Conservation (phyloP, 2,888 invertebrate species). For the Pseudococcus longispinus region DNA sequence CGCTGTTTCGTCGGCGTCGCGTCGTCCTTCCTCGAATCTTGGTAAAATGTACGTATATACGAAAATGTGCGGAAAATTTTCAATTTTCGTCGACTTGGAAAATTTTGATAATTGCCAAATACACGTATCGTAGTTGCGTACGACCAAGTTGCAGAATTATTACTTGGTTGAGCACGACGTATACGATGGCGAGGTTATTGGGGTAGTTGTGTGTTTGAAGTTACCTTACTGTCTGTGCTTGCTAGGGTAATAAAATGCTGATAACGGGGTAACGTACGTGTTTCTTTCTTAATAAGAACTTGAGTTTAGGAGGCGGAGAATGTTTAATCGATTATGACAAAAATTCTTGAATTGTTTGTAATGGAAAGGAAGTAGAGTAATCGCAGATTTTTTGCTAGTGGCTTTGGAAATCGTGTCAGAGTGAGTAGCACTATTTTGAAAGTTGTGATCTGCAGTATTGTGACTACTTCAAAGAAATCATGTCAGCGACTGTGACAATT, state of each 20-base stretch:
- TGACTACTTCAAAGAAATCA: too few relatives aligned
- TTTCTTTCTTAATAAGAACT: background rate
- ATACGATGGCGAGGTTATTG: background rate
- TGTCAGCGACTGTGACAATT: too few relatives aligned
- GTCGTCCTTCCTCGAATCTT: background rate
- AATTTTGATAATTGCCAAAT: conserved; percentile 1
- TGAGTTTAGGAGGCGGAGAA: too few relatives aligned
- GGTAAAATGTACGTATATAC: background rate
- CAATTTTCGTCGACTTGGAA: background rate
- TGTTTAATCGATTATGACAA: too few relatives aligned
- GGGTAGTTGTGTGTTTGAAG: background rate
- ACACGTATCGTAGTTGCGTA: background rate
- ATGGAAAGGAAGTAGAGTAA: too few relatives aligned
- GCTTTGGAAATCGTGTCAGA: too few relatives aligned
- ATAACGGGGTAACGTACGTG: background rate
- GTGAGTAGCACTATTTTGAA: too few relatives aligned
- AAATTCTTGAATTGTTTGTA: too few relatives aligned
- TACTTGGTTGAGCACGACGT: background rate
- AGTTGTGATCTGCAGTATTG: too few relatives aligned
- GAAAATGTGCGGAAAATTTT: background rate
- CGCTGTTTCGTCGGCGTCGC: background rate
- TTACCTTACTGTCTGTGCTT: background rate
- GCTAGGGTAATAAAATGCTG: background rate
- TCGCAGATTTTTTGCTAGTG: too few relatives aligned
- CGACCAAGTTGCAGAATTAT: background rate